Conservation (phyloP, 1,140 invertebrate species). For the Polypedilum pembai region DNA sequence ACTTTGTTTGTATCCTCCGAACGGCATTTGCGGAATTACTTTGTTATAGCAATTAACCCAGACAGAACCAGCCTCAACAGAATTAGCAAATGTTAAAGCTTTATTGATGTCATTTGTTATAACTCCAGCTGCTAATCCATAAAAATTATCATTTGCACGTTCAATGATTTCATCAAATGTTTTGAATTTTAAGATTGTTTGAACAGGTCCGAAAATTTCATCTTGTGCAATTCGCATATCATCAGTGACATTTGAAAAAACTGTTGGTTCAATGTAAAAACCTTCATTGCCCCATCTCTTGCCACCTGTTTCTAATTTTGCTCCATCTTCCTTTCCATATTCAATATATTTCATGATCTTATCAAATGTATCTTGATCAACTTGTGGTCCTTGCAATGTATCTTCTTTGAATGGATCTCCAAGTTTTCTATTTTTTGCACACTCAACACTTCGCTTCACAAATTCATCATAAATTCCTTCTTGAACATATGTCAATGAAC, state of each 20-base stretch:
- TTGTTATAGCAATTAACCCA: constrained; percentile 83
- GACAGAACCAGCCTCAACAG: constrained; percentile 73
- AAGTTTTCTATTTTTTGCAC: constrained; percentile 59
- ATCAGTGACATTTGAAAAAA: constrained; percentile 71
- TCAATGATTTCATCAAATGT: constrained; percentile 78
- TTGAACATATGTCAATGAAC: constrained; percentile 80
- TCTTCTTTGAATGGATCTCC: constrained; percentile 70
- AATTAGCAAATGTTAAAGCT: constrained; percentile 61
- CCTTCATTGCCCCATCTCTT: constrained; percentile 54
- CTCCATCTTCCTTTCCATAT: constrained; percentile 64
- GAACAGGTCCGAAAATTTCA: constrained; percentile 89
- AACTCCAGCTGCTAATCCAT: constrained; percentile 78
- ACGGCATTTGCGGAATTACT: constrained; percentile 60
- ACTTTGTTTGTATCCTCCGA: constrained; percentile 75
- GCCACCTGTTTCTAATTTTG: constrained; percentile 61
- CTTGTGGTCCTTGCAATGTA: constrained; percentile 73
- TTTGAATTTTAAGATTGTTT: constrained; percentile 77
- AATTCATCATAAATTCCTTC: constrained; percentile 80
- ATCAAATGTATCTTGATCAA: constrained; percentile 57
- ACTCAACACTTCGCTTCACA: constrained; percentile 57
- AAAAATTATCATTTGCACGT: constrained; percentile 72
- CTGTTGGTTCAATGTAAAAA: constrained; percentile 71
- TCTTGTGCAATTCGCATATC: constrained; percentile 73
- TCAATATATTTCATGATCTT: constrained; percentile 63
- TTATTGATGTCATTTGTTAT: constrained; percentile 75